These are phyloP conservation scores for Redunca redunca DNA, from an alignment of 2,113 vertebrate genomes.

Conservation along the genomic window DNA sequence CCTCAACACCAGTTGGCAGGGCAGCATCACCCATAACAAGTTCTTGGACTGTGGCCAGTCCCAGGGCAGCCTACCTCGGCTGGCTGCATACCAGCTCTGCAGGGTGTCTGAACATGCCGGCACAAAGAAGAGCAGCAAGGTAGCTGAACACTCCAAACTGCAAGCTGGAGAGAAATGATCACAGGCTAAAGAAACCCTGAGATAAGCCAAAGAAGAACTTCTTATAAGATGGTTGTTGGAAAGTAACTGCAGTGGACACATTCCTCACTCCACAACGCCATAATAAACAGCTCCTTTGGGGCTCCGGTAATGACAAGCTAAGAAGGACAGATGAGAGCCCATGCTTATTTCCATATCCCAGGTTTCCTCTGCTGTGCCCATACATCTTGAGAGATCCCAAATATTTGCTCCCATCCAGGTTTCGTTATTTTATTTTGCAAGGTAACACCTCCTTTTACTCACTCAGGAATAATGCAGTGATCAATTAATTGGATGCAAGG, in stretches of 20 bases:
- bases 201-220: background rate
- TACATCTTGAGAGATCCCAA: background rate
- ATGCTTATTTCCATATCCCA: background rate
- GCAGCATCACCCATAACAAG: constrained; percentile 24
- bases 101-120: background rate
- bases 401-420: background rate
- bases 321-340: background rate
- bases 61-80: background rate
- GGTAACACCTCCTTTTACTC: background rate
- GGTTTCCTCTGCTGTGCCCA: background rate
- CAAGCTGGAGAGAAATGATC: background rate
- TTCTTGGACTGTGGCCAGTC: constrained; percentile 30
- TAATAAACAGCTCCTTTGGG: background rate
- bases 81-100: background rate
- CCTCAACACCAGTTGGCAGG: constrained; percentile 27
- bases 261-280: background rate
- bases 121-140: background rate
- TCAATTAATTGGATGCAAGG: constrained; percentile 3
- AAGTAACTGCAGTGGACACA: background rate
- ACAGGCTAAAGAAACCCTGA: constrained; percentile 16
- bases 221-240: background rate
- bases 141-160: background rate
- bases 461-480: background rate
- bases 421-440: constrained; percentile 39
- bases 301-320: background rate